Conservation (phyloP, 2,888 invertebrate species). For the Lepidonotus clava region DNA sequence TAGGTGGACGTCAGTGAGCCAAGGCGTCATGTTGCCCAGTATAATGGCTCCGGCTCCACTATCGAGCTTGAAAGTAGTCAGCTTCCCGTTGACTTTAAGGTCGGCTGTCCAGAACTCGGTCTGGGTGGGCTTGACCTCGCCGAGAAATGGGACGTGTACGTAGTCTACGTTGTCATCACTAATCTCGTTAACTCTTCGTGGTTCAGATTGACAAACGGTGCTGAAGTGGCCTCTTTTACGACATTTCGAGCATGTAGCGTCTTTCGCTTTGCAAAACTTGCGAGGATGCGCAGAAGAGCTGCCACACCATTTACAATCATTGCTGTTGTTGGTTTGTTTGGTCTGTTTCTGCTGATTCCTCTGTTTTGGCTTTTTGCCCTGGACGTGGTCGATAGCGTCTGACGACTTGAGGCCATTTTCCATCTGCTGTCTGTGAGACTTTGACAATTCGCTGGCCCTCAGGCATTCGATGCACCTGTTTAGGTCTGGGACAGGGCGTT, state of each 20-base stretch:
- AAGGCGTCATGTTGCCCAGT: neutral
- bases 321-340: neutral
- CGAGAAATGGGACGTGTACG: neutral
- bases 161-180: neutral
- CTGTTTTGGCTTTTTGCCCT: neutral
- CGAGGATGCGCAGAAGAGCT: neutral
- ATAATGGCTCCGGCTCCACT: neutral
- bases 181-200: too few relatives aligned
- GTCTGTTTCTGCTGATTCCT: neutral
- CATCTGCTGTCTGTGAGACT: neutral
- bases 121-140: too few relatives aligned
- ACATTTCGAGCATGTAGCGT: too few relatives aligned
- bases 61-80: too few relatives aligned
- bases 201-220: neutral
- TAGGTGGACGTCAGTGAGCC: neutral
- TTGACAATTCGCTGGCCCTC: neutral
- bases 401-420: too few relatives aligned
- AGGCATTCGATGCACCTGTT: conserved; percentile 8
- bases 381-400: neutral
- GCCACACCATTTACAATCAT: neutral
- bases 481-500: neutral
- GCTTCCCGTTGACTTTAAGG: too few relatives aligned
- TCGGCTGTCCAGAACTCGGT: too few relatives aligned
- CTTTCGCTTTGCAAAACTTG: neutral
- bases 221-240: neutral